These are phyloP conservation scores for Pheosia tremula DNA, from an alignment of 2,888 invertebrate genomes.

Conservation along the genomic window DNA sequence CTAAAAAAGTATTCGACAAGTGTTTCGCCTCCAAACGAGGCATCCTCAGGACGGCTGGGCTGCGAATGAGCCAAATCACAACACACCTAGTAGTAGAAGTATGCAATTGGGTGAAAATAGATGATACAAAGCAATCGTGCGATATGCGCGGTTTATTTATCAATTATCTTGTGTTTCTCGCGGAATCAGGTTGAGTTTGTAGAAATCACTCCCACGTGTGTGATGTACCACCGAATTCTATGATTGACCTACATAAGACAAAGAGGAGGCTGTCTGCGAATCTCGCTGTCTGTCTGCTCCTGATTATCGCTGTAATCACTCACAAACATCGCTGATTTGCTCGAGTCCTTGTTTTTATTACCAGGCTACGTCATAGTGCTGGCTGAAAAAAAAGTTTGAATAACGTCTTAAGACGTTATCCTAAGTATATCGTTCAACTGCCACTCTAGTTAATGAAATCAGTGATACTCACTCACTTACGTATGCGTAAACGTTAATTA, in stretches of 20 bases:
- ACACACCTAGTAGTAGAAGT: slow-evolving; percentile 1
- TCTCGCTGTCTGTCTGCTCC: slow-evolving; percentile 38
- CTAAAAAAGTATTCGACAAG: too few relatives aligned
- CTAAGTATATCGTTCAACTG: too few relatives aligned
- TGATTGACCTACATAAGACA: slow-evolving; percentile 51
- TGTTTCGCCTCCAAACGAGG: too few relatives aligned
- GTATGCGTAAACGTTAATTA: too few relatives aligned
- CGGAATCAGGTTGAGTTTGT: slow-evolving; percentile 42
- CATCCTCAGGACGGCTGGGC: too few relatives aligned
- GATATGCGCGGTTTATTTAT: slow-evolving; percentile 30
- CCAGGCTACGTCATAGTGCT: not conserved
- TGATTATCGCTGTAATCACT: slow-evolving; percentile 48
- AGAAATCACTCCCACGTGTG: slow-evolving; percentile 39
- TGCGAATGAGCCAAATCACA: too few relatives aligned
- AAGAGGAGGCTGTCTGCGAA: slow-evolving; percentile 44
- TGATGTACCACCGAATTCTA: slow-evolving; percentile 36
- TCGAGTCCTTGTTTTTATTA: not conserved
- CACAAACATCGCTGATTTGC: slow-evolving; percentile 39
- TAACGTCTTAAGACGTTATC: too few relatives aligned
- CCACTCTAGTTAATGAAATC: too few relatives aligned
- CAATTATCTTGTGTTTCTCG: slow-evolving; percentile 31
- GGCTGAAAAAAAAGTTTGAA: too few relatives aligned
- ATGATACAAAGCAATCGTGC: slow-evolving; percentile 14
- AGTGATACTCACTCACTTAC: too few relatives aligned
- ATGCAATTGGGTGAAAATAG: slow-evolving; percentile 16